Evolutionary conservation across 2,113 vertebrate species (phyloP), one percentile per base, ranked within the genome.

Genomic region (Pleuronectes platessa): DNA sequence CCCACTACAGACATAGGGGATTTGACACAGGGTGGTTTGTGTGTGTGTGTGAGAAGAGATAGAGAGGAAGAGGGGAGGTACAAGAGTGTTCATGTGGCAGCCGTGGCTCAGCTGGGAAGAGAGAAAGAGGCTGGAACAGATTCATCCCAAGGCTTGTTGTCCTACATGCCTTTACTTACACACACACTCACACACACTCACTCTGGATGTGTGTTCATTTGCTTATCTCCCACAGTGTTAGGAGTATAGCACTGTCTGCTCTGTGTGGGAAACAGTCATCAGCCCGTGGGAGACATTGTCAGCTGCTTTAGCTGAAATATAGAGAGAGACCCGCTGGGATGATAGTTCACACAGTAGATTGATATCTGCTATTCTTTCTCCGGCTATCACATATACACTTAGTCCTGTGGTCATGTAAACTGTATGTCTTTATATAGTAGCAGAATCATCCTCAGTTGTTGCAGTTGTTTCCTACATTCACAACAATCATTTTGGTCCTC

Each of bases 121-220:
- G 85, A 85, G 83, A 85, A 86, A 76, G 79, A 89, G 75, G 56
- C 75, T 73, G 70, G 89, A 92, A 91, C 88, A 92, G 81, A 93
- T 90, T 90, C 87, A 79, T 88, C 90, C 89, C 77, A 87, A 90
- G 90, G 92, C 88, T 89, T 90, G 74, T 88, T 91, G 83, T 76
- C 86, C 85, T 91, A 84, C 83, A 88, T 89, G 81, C 68, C 64
- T 74, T 66, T 66, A 76, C 67, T 74, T 53, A 83, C 72, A 76
- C 27, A 60, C 49, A 67, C 18, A 64, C 61, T 61, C 59, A 61
- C 49, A 68, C 9, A 58, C 62, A 61, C 24, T 37, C 31, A 60
- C 14, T 5, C 47, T 51, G 71, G 47, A 61, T 65, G 20, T 84
- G 79, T 80, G 69, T 86, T 82, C 62, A 78, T 88, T 87, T 89